Evolutionary conservation across 2,888 invertebrate genomes (phyloP).

Genomic region (Campoplex capitator): DNA sequence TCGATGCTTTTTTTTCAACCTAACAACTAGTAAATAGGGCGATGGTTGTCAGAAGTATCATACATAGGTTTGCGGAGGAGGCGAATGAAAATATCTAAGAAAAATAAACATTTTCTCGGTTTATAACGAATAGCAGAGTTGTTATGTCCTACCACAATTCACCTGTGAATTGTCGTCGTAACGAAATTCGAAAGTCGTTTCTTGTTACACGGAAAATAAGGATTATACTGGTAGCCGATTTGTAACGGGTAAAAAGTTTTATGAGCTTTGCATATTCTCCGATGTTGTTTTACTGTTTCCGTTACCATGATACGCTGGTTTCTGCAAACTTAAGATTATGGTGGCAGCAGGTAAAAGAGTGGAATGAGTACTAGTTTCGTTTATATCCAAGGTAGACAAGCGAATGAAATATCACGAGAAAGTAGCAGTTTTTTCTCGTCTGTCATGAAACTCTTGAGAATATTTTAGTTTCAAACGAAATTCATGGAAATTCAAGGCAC

Average conservation of each 20-base stretch:
- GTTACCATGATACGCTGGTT: too few species aligned
- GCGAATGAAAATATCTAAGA: background rate
- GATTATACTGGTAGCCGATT: too few species aligned
- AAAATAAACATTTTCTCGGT: background rate
- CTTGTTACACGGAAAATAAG: too few species aligned
- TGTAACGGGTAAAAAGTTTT: too few species aligned
- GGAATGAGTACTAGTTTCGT: too few species aligned
- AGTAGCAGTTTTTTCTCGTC: background rate
- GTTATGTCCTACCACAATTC: background rate
- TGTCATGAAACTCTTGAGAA: conserved; percentile 11
- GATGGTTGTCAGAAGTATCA: background rate
- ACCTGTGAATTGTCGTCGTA: background rate
- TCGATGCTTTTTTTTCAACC: background rate
- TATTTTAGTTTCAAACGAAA: background rate
- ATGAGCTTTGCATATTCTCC: too few species aligned
- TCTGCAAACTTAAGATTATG: background rate
- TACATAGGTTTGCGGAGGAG: background rate
- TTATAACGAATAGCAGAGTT: background rate
- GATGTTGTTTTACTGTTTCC: too few species aligned
- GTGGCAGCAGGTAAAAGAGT: background rate
- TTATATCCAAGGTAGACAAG: too few species aligned
- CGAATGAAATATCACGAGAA: too few species aligned
- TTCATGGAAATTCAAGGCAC: conserved; percentile 10
- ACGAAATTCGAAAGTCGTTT: too few species aligned
- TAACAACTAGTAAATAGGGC: background rate